These are phyloP conservation scores for Aurelia sp. DNA, from an alignment of 30 jellyfish, hydroid and myxozoan species.

Conservation along the genomic window DNA sequence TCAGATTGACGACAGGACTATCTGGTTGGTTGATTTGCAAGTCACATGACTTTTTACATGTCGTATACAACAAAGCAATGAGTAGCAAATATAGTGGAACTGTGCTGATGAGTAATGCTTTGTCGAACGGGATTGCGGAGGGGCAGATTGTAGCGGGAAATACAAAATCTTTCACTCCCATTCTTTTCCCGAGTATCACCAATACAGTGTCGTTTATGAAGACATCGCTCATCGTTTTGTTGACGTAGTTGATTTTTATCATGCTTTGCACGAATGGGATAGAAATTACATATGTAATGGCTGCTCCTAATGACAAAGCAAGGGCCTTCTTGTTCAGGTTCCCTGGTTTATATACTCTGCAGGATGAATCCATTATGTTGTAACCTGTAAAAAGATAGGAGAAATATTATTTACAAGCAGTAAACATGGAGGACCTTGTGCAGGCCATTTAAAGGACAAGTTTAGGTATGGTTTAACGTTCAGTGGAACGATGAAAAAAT, in stretches of 20 bases:
- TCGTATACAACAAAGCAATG: background rate
- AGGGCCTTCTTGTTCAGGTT: constrained; percentile 24
- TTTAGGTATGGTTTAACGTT: no score
- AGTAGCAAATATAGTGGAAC: constrained; percentile 35
- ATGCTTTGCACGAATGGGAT: constrained; percentile 23
- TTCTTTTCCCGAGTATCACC: background rate
- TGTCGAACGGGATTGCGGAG: constrained; percentile 10
- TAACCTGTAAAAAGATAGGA: constrained; percentile 17
- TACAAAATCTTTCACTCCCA: background rate
- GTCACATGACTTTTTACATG: background rate
- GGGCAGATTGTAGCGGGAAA: constrained; percentile 41
- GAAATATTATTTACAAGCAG: no score
- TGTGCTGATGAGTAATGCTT: constrained; percentile 19
- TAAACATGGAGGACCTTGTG: no score
- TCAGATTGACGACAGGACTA: background rate
- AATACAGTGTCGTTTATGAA: background rate
- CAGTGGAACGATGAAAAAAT: no score
- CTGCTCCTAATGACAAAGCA: constrained; percentile 70
- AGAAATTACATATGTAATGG: constrained; percentile 45
- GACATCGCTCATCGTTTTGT: background rate
- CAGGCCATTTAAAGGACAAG: no score
- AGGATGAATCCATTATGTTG: constrained; percentile 39
- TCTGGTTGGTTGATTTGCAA: background rate
- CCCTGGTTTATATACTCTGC: constrained; percentile 21
- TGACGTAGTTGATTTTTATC: background rate